Base-by-base conservation (phyloP, 92 coral and sea anemone species). In the Siderastrea siderea region DNA sequence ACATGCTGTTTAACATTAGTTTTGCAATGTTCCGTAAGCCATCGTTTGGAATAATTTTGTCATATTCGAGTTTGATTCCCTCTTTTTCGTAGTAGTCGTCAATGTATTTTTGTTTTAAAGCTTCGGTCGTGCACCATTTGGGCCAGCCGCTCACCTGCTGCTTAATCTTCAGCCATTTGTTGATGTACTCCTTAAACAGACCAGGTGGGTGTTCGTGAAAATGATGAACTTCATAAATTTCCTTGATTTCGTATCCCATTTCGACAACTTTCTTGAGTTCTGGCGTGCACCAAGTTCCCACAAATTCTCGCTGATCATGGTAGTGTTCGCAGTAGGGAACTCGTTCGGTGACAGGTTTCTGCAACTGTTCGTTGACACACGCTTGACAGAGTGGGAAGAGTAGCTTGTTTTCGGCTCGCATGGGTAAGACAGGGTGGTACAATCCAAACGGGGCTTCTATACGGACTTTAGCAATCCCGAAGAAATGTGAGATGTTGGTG, bases 71-170 rank as follows among this genome's bases (percentile, higher is more conserved):
- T 43, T 14, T 0, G 12, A 9, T 8, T 4, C 68, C 79, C 15
- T 53, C 65, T 9, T 9, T 26, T 46, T 38, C 78, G 5, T 83
- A 6, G 17, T 15, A 68, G 1, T 69, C 45, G 5, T 15, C 6
- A 3, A 71, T 17, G 45, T 47, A 83, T 9, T 43, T 10, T 8
- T 71, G 87, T 38, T 51, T 70, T 3, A n/a, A 5, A 2, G 3
- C 13, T 0, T 53, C 79, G 62, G 67, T 69, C 26, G 1, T 43
- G n/a, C 46, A 48, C 12, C 45, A 12, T 2, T 15, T 6, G 1
- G 88, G 88, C 81, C 81, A 75, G 10, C 88, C 88, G 13, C 72
- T 47, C 3, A 60, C 46, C 7, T 74, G 73, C n/a, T 52, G 50
- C 46, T 84, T 84, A 1, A 61, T 55, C 44, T 84, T 63, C 8